A percentile compares a stretch with the other conserved stretches of the same genome.
phyloP scores from a whole-genome alignment of 2,888 invertebrate species.

The Teleiodes luculella region DNA sequence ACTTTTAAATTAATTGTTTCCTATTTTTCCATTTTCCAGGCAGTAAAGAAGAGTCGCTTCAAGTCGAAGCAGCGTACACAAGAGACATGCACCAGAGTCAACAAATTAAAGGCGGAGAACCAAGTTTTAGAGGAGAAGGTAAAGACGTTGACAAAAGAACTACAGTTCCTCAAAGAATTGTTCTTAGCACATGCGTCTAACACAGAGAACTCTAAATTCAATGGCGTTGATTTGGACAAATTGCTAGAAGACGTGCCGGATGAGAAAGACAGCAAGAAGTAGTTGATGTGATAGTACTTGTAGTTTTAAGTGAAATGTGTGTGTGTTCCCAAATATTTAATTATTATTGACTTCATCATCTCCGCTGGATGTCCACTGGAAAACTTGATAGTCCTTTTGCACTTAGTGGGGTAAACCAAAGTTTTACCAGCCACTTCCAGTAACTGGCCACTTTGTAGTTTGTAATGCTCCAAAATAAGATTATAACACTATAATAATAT shows the following conservation, averaged over 20 bases:
- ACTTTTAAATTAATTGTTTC: too few species aligned
- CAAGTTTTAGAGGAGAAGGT: conserved; percentile 89
- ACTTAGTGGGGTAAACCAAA: too few species aligned
- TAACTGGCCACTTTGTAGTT: too few species aligned
- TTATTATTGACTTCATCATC: too few species aligned
- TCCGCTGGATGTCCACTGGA: too few species aligned
- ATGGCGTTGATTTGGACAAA: conserved; percentile 77
- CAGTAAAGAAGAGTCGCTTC: conserved; percentile 89
- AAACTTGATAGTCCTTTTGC: too few species aligned
- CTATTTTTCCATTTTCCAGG: conserved; percentile 73
- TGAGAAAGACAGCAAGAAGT: conserved; percentile 41
- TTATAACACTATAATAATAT: too few species aligned
- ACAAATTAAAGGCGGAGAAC: conserved; percentile 86
- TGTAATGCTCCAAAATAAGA: too few species aligned
- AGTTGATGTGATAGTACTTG: conserved; percentile 12
- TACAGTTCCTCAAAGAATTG: conserved; percentile 88
- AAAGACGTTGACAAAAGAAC: conserved; percentile 87
- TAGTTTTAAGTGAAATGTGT: too few species aligned
- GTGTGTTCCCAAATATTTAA: too few species aligned
- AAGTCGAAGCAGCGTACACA: conserved; percentile 88
- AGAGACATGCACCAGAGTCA: conserved; percentile 86
- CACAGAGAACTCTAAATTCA: conserved; percentile 72
- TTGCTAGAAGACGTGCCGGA: conserved; percentile 75
- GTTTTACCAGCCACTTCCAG: too few species aligned
- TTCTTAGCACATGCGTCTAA: conserved; percentile 89